phyloP scores from a whole-genome alignment of 1,140 invertebrate species.

The Philaenus spumarius region DNA sequence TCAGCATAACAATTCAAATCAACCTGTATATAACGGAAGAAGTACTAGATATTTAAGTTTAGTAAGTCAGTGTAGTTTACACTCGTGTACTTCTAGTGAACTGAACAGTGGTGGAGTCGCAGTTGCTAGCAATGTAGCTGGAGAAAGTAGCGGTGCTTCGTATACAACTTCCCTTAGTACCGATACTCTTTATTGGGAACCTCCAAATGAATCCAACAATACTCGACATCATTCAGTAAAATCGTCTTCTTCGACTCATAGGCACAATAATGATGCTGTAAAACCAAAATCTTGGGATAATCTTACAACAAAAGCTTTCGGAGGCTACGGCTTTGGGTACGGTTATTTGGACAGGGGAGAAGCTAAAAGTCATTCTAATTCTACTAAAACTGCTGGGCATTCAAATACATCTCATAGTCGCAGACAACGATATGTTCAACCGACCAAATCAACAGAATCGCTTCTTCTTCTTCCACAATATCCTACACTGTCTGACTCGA shows the following conservation, averaged over 20 bases:
- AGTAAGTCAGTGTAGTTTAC: conserved; percentile 67
- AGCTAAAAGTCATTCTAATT: conserved; percentile 12
- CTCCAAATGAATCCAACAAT: conserved; percentile 7
- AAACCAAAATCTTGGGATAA: conserved; percentile 87
- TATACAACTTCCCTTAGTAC: conserved; percentile 77
- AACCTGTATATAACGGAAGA: no score
- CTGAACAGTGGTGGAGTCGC: conserved; percentile 37
- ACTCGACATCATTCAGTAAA: conserved; percentile 32
- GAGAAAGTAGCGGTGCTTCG: conserved; percentile 60
- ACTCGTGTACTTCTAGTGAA: conserved; percentile 71
- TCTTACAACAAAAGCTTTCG: conserved; percentile 70
- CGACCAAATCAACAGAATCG: conserved; percentile 72
- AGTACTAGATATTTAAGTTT: conserved; percentile 28
- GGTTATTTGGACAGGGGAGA: conserved; percentile 45
- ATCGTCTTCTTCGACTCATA: conserved; percentile 23
- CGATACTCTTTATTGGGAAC: conserved; percentile 68
- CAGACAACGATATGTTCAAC: conserved; percentile 44
- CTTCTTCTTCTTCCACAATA: conserved; percentile 56
- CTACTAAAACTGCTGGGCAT: conserved; percentile 12
- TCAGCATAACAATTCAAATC: no score
- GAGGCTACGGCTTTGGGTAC: conserved; percentile 77
- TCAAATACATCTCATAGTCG: conserved; percentile 26
- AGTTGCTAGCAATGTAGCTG: conserved; percentile 4
- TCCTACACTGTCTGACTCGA: conserved; percentile 52
- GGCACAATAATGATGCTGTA: conserved; percentile 46